Base-by-base conservation (phyloP, 2,797 vertebrate genomes). In the Taeniopygia guttata region DNA sequence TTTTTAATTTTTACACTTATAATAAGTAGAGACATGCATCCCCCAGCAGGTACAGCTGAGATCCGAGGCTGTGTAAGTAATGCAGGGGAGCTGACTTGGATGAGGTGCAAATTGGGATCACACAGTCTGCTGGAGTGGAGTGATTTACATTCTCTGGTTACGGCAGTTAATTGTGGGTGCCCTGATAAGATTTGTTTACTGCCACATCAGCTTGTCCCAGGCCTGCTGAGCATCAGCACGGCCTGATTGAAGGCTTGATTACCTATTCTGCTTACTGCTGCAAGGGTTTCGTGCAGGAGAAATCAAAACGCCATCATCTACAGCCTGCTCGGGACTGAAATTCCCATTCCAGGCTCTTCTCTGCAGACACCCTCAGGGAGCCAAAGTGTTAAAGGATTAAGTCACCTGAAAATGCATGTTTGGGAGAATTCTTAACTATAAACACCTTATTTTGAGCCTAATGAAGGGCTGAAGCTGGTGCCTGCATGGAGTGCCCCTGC, bases 71-170 rank as follows among this genome's bases (percentile, higher is more conserved):
- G 97, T 98, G 97, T 98, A 98, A 98, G 98, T 98, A 98, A 98
- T 95, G 94, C 95, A 97, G 97, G 83, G 90, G 95, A 97, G 97
- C 97, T 97, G 98, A 96, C 97, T 97, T 96, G 98, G 98, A 98
- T 98, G 98, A 98, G 98, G 98, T 97, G 98, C 98, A 98, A 98
- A 98, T 97, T 98, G 97, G 97, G 96, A 91, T 98, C 97, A 93
- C 97, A 94, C n/a, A 82, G 51, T 96, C 93, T 92, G 84, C 93
- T 85, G 95, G 98, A 97, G 94, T 97, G 97, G 97, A 96, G 96
- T 97, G 97, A 98, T 98, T 98, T 98, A 97, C 97, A 94, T 94
- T 96, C 97, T 96, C 97, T 95, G 95, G 58, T 95, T 95, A 81
- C 95, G 95, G 97, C 97, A 97, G 96, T 96, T 96, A 96, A 96